Base-by-base conservation (phyloP, 2,797 vertebrate genomes). In the Mionectes olivaceus region DNA sequence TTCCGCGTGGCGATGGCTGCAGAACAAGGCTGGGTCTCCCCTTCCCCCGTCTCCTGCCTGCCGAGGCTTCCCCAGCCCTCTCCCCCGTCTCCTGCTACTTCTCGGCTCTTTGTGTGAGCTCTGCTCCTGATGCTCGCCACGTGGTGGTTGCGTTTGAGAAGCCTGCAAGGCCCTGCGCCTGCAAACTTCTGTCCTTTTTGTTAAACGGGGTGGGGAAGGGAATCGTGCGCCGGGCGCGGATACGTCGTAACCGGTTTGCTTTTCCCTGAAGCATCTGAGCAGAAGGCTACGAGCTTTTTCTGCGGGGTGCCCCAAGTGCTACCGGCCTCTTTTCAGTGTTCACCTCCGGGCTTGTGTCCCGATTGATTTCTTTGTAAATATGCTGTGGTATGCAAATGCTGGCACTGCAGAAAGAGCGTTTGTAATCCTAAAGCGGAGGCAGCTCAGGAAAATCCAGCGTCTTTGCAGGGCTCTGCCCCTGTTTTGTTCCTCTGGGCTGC, bases 61-160 rank as follows among this genome's bases (percentile, higher is more conserved):
- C 77, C 0, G 25, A 41, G 77, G 70, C 83, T 88, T 81, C 76
- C 81, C 78, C 74, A 83, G 81, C 83, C n/a, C 43, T 69, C 83
- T 94, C 53, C 32, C 21, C 27, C 0, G n/a, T 35, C 74, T 93
- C 35, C 86, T 46, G 65, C 83, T 81, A 91, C 68, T 60, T 88
- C 84, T 53, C 18, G 0, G 84, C 87, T 94, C 94, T 96, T 95
- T 96, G 93, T 96, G 94, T 85, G 91, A 74, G 91, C 84, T 90
- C 92, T n/a, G 93, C 90, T 93, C 89, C 85, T 39, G 65, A 15
- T 27, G 57, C 82, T 94, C 11, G 49, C 95, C 95, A 96, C 90
- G 94, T 96, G 95, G 95, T 87, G 88, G 21, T 63, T 88, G 93
- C 27, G 3, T 81, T 85, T 52, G 84, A 83, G 80, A 88, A 88